Percentiles rank a stretch among this genome's conserved stretches.
These are phyloP conservation scores for Steromphala cineraria DNA, from an alignment of 2,888 invertebrate species.

Conservation along the genomic window DNA sequence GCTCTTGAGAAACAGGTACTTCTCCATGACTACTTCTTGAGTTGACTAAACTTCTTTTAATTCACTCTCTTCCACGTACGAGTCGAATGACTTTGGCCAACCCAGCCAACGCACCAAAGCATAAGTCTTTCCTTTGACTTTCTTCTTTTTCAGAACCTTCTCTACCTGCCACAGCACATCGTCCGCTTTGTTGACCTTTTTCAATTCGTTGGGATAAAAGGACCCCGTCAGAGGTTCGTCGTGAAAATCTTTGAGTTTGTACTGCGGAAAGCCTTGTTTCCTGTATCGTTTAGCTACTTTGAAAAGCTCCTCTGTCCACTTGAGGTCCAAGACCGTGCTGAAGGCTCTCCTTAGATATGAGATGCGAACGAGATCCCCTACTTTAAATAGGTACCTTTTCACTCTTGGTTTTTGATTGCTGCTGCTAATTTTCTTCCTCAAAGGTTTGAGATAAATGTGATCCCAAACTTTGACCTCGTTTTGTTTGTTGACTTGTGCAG, in stretches of 20 bases:
- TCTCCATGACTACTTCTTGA: background rate
- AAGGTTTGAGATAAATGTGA: background rate
- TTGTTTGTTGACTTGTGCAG: constrained; percentile 1
- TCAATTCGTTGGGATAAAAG: background rate
- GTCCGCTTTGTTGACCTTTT: background rate
- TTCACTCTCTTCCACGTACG: background rate
- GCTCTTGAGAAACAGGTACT: background rate
- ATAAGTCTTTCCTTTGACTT: background rate
- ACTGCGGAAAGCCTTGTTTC: background rate
- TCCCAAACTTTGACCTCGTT: constrained; percentile 1
- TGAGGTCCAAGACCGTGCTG: background rate
- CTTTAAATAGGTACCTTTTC: background rate
- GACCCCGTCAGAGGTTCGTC: background rate
- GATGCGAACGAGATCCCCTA: background rate
- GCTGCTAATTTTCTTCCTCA: background rate
- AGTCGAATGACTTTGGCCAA: background rate
- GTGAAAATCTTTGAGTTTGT: background rate
- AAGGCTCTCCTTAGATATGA: constrained; percentile 11
- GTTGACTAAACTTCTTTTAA: background rate
- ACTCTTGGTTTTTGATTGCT: background rate
- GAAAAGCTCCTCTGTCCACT: constrained; percentile 11
- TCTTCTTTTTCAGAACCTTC: background rate
- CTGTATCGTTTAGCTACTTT: background rate
- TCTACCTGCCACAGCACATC: background rate
- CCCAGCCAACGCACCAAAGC: background rate